These are phyloP conservation scores for Yasuhikotakia modesta DNA, from an alignment of 2,797 vertebrate species.

Conservation along the genomic window DNA sequence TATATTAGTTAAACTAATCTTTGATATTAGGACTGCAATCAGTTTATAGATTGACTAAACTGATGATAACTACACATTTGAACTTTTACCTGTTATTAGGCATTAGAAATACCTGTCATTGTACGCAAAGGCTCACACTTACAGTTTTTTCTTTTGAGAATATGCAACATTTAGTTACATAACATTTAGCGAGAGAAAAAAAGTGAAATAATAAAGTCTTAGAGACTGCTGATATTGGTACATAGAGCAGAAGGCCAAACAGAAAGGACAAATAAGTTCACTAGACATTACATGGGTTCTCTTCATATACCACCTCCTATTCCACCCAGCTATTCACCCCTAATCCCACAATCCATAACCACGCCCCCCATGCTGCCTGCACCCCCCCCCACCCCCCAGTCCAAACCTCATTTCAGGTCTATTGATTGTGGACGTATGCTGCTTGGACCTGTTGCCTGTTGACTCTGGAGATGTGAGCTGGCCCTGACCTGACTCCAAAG, in stretches of 20 bases:
- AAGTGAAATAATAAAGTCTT: too few relatives aligned
- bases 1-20: too few relatives aligned
- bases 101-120: too few relatives aligned
- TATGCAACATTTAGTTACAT: too few relatives aligned
- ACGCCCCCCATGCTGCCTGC: too few relatives aligned
- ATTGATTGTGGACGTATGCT: conserved; percentile 65
- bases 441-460: conserved; percentile 52
- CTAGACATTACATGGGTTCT: conserved; percentile 53
- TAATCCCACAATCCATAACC: conserved; percentile 22
- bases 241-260: conserved; percentile 8
- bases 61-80: too few relatives aligned
- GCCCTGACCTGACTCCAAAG: conserved; percentile 43
- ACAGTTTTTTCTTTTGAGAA: too few relatives aligned
- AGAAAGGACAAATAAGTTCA: conserved; percentile 11
- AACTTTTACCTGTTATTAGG: too few relatives aligned
- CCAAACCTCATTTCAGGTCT: conserved; percentile 62
- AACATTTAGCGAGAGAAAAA: too few relatives aligned
- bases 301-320: conserved; percentile 1
- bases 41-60: too few relatives aligned
- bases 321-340: conserved; percentile 3
- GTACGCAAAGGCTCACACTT: too few relatives aligned
- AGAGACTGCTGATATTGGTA: conserved; percentile 36
- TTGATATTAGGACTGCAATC: too few relatives aligned
- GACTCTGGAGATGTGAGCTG: conserved; percentile 54
- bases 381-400: conserved; percentile 36